Conservation (phyloP, 2,888 invertebrate genomes). For the Patella pellucida region DNA sequence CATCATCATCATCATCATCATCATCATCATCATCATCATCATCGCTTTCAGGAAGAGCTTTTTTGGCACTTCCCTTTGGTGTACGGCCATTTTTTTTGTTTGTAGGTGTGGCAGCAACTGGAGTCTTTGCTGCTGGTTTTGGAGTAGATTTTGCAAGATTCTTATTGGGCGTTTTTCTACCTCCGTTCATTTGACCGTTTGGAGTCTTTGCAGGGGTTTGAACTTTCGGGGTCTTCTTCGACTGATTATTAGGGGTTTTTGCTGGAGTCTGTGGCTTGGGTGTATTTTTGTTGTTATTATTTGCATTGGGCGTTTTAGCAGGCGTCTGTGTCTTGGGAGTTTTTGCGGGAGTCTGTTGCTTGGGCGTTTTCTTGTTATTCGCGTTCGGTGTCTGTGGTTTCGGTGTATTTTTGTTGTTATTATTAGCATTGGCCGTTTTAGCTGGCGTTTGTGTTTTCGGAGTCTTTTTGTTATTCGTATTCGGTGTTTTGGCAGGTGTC, state of each 20-base stretch:
- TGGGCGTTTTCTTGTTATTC: neutral
- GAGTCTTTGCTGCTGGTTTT: neutral
- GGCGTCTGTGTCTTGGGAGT: neutral
- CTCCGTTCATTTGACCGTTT: neutral
- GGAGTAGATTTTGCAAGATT: neutral
- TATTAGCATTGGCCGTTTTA: neutral
- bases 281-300: neutral
- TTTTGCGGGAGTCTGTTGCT: neutral
- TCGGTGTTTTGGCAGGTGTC: neutral
- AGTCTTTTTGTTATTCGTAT: neutral
- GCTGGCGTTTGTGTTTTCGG: neutral
- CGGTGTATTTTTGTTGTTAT: slow-evolving; percentile 1
- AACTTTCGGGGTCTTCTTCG: slow-evolving; percentile 1
- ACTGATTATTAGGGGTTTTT: neutral
- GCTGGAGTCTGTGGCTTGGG: slow-evolving; percentile 6
- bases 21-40: slow-evolving; percentile 1
- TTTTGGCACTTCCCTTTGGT: neutral
- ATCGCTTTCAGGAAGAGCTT: neutral
- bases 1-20: neutral
- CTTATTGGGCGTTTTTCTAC: neutral
- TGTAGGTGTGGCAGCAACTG: neutral
- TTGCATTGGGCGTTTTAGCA: neutral
- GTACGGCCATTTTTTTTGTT: no score
- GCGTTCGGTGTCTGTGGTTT: neutral
- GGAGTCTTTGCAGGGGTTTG: slow-evolving; percentile 8